phyloP scores from a whole-genome alignment of 1,140 invertebrate genomes.

The Caenorhabditis brenneri region DNA sequence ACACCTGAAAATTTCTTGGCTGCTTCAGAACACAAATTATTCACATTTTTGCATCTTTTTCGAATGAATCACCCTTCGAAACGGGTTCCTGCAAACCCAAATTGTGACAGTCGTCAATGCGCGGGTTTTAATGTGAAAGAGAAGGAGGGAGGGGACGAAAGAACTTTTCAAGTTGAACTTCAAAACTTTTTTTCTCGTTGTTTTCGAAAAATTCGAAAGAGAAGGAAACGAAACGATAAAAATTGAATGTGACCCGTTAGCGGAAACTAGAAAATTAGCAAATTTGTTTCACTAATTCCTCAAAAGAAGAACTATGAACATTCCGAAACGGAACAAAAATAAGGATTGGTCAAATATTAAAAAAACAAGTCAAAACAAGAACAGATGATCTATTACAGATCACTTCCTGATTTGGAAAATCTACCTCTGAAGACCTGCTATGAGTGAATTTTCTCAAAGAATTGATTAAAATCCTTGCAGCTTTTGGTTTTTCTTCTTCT shows the following conservation, averaged over 20 bases:
- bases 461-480: neutral
- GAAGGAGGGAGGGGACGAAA: neutral
- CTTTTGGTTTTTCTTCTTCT: neutral
- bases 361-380: neutral
- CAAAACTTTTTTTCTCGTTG: neutral
- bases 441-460: constrained; percentile 3
- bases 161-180: neutral
- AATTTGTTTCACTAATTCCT: neutral
- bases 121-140: neutral
- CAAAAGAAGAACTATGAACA: neutral
- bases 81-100: neutral
- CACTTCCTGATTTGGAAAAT: no score
- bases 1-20: neutral
- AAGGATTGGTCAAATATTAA: neutral
- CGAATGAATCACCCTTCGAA: neutral
- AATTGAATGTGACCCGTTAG: neutral
- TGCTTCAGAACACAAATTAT: neutral
- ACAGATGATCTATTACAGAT: neutral
- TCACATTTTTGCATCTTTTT: neutral
- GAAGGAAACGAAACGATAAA: neutral
- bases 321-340: neutral
- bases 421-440: constrained; percentile 9
- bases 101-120: neutral
- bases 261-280: neutral
- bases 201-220: neutral